phyloP scores from a whole-genome alignment of 1,140 invertebrate genomes.

The Anadara kagoshimensis region DNA sequence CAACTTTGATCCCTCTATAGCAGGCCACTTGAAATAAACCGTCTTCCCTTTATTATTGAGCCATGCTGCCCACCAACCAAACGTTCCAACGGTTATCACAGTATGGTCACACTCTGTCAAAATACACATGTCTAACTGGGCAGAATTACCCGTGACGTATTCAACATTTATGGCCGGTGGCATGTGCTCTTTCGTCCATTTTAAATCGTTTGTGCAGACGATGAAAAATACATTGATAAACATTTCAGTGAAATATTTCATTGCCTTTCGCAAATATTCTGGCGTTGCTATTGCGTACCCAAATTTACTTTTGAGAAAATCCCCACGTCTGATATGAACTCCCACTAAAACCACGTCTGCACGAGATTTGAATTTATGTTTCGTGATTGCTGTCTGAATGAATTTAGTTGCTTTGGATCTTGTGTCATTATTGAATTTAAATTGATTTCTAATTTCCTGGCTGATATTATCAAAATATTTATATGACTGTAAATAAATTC shows the following conservation, averaged over 20 bases:
- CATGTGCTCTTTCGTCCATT: constrained; percentile 32
- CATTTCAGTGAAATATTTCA: constrained; percentile 33
- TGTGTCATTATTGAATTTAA: neutral
- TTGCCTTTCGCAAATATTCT: constrained; percentile 41
- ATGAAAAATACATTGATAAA: constrained; percentile 36
- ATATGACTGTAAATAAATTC: neutral
- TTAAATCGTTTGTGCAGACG: constrained; percentile 39
- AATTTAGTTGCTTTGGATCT: constrained; percentile 1
- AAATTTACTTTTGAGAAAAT: constrained; percentile 27
- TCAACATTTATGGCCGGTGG: constrained; percentile 2
- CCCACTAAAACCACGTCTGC: constrained; percentile 29
- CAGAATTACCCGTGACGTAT: constrained; percentile 10
- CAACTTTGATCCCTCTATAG: constrained; percentile 2
- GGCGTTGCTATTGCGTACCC: constrained; percentile 39
- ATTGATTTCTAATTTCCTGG: neutral
- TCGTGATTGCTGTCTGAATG: constrained; percentile 6
- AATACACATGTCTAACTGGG: constrained; percentile 52
- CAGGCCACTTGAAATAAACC: constrained; percentile 34
- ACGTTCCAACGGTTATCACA: constrained; percentile 53
- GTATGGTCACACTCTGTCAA: constrained; percentile 47
- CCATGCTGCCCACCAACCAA: constrained; percentile 58
- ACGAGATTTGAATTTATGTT: constrained; percentile 12
- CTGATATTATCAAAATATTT: constrained; percentile 7
- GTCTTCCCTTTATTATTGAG: constrained; percentile 48
- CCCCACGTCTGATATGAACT: constrained; percentile 49